These are phyloP conservation scores for Podarcis cretensis DNA, from an alignment of 2,113 vertebrate species.

Conservation along the genomic window DNA sequence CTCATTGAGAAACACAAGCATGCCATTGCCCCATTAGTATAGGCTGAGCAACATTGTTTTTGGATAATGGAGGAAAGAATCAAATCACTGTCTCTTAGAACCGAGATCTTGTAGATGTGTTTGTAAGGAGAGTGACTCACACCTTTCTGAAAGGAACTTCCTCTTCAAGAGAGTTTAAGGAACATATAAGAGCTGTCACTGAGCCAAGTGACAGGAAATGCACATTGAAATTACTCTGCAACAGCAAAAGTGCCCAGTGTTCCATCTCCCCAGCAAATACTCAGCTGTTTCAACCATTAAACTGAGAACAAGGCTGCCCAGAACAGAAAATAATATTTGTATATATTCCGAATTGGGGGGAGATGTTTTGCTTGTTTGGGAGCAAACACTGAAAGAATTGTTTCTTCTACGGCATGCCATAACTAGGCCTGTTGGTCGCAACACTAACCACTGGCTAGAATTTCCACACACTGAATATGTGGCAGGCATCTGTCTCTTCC, in stretches of 20 bases:
- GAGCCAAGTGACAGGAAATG: neutral
- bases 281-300: neutral
- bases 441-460: neutral
- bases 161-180: neutral
- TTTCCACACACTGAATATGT: neutral
- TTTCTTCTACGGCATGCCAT: neutral
- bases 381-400: too few relatives aligned
- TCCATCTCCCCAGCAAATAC: too few relatives aligned
- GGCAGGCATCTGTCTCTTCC: neutral
- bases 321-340: neutral
- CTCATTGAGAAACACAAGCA: neutral
- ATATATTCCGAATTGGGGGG: neutral
- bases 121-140: neutral
- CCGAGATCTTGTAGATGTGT: neutral
- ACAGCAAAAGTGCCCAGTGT: neutral
- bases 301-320: neutral
- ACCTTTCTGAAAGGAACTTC: neutral
- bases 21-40: neutral
- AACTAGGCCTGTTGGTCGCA: neutral
- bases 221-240: neutral
- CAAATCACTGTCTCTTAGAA: neutral
- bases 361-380: too few relatives aligned
- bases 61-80: neutral
- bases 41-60: neutral
- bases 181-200: too few relatives aligned